phyloP scores from a whole-genome alignment of 2,888 invertebrate genomes.

The Tiphia femorata region DNA sequence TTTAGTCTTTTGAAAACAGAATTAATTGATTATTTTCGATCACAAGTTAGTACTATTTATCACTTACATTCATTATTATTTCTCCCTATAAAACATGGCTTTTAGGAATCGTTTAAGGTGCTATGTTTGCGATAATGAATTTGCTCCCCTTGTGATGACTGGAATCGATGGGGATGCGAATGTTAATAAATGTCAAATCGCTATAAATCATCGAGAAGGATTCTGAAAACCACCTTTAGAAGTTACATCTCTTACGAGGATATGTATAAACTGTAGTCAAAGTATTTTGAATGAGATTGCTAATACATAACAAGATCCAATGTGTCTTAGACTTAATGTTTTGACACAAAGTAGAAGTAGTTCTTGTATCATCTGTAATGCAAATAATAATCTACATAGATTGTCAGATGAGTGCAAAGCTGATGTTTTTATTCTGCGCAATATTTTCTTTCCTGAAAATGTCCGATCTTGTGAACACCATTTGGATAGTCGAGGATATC shows the following conservation, averaged over 20 bases:
- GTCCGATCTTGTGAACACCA: constrained; percentile 30
- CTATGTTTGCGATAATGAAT: too few species aligned
- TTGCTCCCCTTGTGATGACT: too few species aligned
- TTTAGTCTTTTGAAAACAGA: too few species aligned
- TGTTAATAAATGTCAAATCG: too few species aligned
- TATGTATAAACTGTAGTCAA: constrained; percentile 29
- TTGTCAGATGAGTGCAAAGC: constrained; percentile 11
- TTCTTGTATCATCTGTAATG: constrained; percentile 21
- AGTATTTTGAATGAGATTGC: constrained; percentile 20
- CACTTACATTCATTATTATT: too few species aligned
- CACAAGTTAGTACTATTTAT: too few species aligned
- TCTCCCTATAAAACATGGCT: too few species aligned
- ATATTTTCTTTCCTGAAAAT: constrained; percentile 13
- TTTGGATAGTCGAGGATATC: too few species aligned
- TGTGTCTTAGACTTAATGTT: constrained; percentile 21
- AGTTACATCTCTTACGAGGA: constrained; percentile 12
- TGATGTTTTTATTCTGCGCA: neutral
- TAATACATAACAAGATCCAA: constrained; percentile 22
- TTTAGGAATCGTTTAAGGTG: too few species aligned
- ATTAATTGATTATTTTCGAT: too few species aligned
- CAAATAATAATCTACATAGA: constrained; percentile 12
- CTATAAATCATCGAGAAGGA: too few species aligned
- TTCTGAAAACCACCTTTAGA: constrained; percentile 11
- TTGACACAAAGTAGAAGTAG: constrained; percentile 19
- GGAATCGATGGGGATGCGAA: too few species aligned